Percentiles rank a stretch among this genome's conserved stretches.
phyloP scores from a whole-genome alignment of 2,113 vertebrate species.

The Campylorhamphus procurvoides region DNA sequence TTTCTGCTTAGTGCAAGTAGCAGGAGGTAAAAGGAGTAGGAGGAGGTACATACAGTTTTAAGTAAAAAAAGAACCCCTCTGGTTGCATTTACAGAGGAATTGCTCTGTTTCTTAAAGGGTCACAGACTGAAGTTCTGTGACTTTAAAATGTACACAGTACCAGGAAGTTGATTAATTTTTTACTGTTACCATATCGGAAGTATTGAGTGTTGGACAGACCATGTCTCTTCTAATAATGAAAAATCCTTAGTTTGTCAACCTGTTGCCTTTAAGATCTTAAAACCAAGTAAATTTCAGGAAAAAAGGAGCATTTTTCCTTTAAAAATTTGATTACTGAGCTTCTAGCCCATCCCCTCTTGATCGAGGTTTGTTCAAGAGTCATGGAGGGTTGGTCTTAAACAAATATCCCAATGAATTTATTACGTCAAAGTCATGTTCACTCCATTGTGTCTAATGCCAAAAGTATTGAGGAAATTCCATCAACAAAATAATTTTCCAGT shows the following conservation, averaged over 20 bases:
- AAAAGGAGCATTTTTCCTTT: neutral
- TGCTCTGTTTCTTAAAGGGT: neutral
- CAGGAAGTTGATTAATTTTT: neutral
- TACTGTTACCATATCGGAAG: neutral
- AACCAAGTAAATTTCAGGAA: neutral
- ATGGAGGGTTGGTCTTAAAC: constrained; percentile 36
- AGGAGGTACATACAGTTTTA: neutral
- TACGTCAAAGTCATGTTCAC: constrained; percentile 33
- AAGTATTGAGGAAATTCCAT: constrained; percentile 62
- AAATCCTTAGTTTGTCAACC: neutral
- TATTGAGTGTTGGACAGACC: neutral
- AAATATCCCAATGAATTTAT: constrained; percentile 33
- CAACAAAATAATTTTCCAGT: neutral
- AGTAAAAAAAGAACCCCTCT: neutral
- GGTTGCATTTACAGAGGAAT: neutral
- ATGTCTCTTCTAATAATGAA: neutral
- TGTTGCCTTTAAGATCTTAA: neutral
- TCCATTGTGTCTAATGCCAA: constrained; percentile 40
- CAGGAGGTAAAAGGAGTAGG: neutral
- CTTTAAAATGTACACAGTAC: neutral
- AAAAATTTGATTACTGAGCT: neutral
- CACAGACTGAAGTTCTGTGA: neutral
- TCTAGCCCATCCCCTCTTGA: neutral
- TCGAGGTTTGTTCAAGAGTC: neutral
- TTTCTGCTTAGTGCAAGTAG: neutral